Evolutionary conservation across 2,797 vertebrate genomes (phyloP).

Genomic region (Hafferia zeledoni): DNA sequence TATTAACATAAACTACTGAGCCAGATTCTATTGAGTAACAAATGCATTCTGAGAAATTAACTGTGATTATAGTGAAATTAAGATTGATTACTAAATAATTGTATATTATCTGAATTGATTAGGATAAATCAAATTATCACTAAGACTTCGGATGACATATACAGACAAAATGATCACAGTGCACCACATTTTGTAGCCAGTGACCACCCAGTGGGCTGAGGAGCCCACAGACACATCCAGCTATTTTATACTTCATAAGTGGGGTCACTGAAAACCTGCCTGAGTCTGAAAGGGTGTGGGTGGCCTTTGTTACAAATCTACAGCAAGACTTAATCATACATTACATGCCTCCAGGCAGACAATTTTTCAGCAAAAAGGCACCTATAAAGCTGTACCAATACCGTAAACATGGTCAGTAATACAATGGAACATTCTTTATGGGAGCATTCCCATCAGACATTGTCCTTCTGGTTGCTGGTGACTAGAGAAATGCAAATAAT

Average conservation of each 20-base stretch:
- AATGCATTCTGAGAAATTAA: background rate
- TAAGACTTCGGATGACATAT: background rate
- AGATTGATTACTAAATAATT: background rate
- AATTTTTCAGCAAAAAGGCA: background rate
- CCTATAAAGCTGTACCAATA: background rate
- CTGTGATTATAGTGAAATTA: background rate
- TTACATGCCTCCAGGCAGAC: background rate
- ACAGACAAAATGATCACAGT: background rate
- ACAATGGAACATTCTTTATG: conserved; percentile 9
- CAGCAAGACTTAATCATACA: background rate
- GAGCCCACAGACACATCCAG: background rate
- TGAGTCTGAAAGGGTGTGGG: conserved; percentile 20
- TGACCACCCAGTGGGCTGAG: background rate
- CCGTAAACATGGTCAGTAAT: background rate
- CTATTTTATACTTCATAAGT: background rate
- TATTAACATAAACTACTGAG: background rate
- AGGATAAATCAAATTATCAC: background rate
- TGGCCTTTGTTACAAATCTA: conserved; percentile 42
- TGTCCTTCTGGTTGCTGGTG: background rate
- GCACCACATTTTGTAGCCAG: background rate
- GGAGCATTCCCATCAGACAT: background rate
- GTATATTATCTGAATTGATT: background rate
- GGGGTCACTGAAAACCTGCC: background rate
- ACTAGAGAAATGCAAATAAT: conserved; percentile 12
- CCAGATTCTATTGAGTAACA: background rate